Conservation (phyloP, 2,888 invertebrate genomes). For the Cylindroiulus punctatus region DNA sequence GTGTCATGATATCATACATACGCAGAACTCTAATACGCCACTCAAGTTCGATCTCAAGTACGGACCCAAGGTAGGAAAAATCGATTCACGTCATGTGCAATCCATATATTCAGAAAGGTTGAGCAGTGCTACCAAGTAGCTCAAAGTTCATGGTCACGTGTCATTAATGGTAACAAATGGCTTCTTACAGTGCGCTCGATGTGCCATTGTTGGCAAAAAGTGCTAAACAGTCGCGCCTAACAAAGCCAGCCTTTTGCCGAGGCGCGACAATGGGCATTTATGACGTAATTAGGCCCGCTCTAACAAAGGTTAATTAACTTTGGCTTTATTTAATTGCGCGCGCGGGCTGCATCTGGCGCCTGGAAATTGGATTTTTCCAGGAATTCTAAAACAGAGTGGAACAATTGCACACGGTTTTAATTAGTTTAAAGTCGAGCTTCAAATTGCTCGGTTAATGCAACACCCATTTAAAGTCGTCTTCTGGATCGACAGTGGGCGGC, state of each 20-base stretch:
- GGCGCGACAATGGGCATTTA: constrained; percentile 1
- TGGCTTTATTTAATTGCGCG: constrained; percentile 17
- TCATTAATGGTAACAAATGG: neutral
- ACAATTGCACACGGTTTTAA: neutral
- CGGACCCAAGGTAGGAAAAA: neutral
- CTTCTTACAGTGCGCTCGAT: neutral
- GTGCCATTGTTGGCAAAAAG: constrained; percentile 22
- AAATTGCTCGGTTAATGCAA: neutral
- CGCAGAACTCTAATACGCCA: neutral
- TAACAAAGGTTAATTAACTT: constrained; percentile 33
- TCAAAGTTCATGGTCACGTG: constrained; percentile 1
- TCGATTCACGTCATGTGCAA: neutral
- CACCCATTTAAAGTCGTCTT: too few species aligned
- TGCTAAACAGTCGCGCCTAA: neutral
- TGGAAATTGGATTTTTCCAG: neutral
- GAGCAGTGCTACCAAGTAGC: neutral
- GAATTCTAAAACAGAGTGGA: neutral
- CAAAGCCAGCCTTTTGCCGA: neutral
- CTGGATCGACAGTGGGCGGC: too few species aligned
- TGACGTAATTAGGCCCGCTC: constrained; percentile 34
- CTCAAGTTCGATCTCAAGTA: neutral
- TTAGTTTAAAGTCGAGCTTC: neutral
- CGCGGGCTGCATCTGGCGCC: neutral
- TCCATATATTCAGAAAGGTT: neutral
- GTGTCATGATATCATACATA: too few species aligned